Conservation (phyloP, 2,797 vertebrate genomes). For the Enteromius anoplus region DNA sequence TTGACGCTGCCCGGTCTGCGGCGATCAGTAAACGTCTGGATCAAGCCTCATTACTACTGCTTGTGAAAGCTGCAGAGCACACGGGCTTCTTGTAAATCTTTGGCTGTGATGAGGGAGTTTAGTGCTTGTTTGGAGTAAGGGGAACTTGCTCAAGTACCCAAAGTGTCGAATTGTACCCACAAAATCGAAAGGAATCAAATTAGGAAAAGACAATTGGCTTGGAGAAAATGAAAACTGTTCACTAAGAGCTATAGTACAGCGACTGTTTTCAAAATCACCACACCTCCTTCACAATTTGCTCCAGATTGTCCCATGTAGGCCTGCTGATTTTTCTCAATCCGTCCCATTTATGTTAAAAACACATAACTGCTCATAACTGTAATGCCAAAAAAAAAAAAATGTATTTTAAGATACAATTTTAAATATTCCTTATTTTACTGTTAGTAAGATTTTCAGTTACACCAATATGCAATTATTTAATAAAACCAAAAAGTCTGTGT, state of each 20-base stretch:
- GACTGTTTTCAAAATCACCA: not conserved
- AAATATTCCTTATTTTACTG: not conserved
- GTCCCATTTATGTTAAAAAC: not conserved
- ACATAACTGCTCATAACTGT: no score
- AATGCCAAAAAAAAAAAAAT: not conserved
- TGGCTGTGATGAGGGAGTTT: constrained; percentile 41
- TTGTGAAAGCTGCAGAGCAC: constrained; percentile 24
- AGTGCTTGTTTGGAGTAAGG: constrained; percentile 37
- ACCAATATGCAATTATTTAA: not conserved
- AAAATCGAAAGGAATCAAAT: not conserved
- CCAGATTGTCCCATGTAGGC: not conserved
- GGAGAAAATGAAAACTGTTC: not conserved
- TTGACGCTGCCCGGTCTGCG: constrained; percentile 39
- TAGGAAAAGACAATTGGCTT: not conserved
- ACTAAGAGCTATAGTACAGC: not conserved
- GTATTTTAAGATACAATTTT: not conserved
- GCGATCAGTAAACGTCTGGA: constrained; percentile 3
- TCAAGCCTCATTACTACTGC: constrained; percentile 30
- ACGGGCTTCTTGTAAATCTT: constrained; percentile 30
- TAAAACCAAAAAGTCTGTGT: no score
- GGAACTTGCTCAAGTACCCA: not conserved
- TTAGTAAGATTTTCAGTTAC: not conserved
- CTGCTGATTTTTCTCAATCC: not conserved
- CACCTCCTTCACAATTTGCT: not conserved
- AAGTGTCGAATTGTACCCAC: not conserved